Evolutionary conservation across 2,113 vertebrate species (phyloP).

Genomic region (Hemicordylus capensis): DNA sequence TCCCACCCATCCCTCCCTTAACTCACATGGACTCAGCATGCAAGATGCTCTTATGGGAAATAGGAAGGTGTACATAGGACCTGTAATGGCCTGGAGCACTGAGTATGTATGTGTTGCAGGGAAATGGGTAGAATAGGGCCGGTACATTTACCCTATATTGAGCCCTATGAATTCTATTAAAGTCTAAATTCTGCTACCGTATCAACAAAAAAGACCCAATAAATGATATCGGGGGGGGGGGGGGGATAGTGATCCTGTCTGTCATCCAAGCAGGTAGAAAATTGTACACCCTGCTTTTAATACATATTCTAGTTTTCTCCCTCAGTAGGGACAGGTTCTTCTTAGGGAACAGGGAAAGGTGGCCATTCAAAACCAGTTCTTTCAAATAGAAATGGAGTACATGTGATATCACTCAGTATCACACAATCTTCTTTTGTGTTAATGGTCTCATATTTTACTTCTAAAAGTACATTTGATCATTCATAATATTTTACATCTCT

Average conservation of each 20-base stretch:
- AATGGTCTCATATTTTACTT: conserved; percentile 46
- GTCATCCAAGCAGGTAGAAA: background rate
- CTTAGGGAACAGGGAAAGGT: background rate
- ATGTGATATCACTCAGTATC: background rate
- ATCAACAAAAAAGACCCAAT: background rate
- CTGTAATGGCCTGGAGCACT: background rate
- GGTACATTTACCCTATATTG: background rate
- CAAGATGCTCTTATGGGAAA: no score
- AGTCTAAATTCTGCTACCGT: background rate
- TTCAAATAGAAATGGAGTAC: background rate
- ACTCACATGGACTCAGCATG: background rate
- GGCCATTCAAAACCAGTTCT: background rate
- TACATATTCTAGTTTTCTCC: background rate
- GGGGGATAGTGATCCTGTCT: no score
- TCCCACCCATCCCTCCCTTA: background rate
- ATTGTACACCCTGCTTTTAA: background rate
- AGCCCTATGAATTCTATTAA: background rate
- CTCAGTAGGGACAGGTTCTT: background rate
- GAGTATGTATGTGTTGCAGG: background rate
- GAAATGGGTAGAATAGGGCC: background rate
- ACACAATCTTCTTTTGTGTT: rapidly evolving
- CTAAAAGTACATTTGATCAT: conserved; percentile 46
- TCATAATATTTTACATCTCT: conserved; percentile 27
- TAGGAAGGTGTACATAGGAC: background rate
- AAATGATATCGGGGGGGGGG: no score